Conservation (phyloP, 2,113 vertebrate genomes). For the Oryzias celebensis region DNA sequence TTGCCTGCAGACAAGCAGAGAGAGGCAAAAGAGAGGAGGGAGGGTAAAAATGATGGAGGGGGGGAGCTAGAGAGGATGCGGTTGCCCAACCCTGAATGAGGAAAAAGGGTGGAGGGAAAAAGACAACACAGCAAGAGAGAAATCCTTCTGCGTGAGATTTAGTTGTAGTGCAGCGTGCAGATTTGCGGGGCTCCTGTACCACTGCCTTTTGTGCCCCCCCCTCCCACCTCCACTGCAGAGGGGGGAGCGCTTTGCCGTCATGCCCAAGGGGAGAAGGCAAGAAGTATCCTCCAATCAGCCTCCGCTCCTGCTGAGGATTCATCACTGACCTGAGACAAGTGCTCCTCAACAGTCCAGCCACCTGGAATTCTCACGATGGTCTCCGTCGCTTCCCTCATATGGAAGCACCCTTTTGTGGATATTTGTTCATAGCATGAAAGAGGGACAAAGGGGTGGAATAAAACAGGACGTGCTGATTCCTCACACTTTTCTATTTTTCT, state of each 20-base stretch:
- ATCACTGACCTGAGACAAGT: slow-evolving; percentile 61
- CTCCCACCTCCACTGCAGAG: slow-evolving; percentile 50
- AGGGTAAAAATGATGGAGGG: slow-evolving; percentile 59
- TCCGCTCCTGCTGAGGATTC: slow-evolving; percentile 61
- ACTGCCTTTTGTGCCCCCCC: slow-evolving; percentile 60
- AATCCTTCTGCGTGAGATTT: slow-evolving; percentile 46
- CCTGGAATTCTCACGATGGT: slow-evolving; percentile 47
- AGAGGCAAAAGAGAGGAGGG: slow-evolving; percentile 36
- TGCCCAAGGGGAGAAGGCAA: slow-evolving; percentile 60
- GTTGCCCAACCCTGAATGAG: slow-evolving; percentile 61
- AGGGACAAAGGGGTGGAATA: slow-evolving; percentile 54
- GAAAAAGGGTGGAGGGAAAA: slow-evolving; percentile 29
- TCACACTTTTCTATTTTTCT: slow-evolving; percentile 3
- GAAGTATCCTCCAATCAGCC: slow-evolving; percentile 72
- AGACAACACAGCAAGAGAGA: slow-evolving; percentile 27
- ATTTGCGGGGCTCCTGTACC: slow-evolving; percentile 45
- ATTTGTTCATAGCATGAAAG: slow-evolving; percentile 20
- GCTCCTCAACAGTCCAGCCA: slow-evolving; percentile 41
- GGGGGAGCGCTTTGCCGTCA: slow-evolving; percentile 54
- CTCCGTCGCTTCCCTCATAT: slow-evolving; percentile 23
- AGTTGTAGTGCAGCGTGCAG: slow-evolving; percentile 41
- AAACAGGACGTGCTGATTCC: slow-evolving; percentile 29
- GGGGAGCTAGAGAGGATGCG: slow-evolving; percentile 52
- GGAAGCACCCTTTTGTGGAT: slow-evolving; percentile 41
- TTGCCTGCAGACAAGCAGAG: slow-evolving; percentile 58